These are phyloP conservation scores for Melanotus villosus DNA, from an alignment of 2,888 invertebrate genomes.

Conservation along the genomic window DNA sequence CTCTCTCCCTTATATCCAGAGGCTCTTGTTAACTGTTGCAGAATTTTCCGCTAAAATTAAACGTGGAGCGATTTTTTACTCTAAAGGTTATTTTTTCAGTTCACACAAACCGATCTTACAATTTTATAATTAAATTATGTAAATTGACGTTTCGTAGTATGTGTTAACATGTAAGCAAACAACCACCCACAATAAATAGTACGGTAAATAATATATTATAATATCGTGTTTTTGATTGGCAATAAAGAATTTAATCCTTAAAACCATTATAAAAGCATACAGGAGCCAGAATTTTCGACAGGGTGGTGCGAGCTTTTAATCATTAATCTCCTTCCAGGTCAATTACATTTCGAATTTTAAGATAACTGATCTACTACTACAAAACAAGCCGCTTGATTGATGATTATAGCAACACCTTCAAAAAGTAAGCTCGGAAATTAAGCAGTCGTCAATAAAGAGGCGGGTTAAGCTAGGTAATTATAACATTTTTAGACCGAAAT, in stretches of 20 bases:
- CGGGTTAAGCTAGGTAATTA: constrained; percentile 5
- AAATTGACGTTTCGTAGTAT: too few species aligned
- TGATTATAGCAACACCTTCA: constrained; percentile 6
- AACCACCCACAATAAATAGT: too few species aligned
- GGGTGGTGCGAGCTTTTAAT: not conserved
- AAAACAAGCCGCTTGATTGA: constrained; percentile 12
- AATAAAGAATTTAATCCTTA: too few species aligned
- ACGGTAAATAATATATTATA: too few species aligned
- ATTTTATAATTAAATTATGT: too few species aligned
- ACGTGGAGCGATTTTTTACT: not conserved
- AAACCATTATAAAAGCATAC: not conserved
- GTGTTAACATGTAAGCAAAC: too few species aligned
- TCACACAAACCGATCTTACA: not conserved
- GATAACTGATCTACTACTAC: constrained; percentile 20
- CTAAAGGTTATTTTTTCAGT: not conserved
- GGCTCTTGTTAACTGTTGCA: not conserved
- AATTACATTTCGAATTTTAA: constrained; percentile 22
- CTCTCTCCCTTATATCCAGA: not conserved
- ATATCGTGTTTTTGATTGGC: too few species aligned
- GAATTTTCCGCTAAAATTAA: not conserved
- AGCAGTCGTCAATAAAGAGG: not conserved
- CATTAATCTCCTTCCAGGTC: constrained; percentile 22
- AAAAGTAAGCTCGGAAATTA: constrained; percentile 15
- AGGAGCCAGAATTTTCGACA: not conserved
- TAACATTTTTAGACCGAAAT: not conserved